Percentiles rank a stretch among this genome's conserved stretches.
These are phyloP conservation scores for Petroica traversi DNA, from an alignment of 2,113 vertebrate genomes.

Conservation along the genomic window DNA sequence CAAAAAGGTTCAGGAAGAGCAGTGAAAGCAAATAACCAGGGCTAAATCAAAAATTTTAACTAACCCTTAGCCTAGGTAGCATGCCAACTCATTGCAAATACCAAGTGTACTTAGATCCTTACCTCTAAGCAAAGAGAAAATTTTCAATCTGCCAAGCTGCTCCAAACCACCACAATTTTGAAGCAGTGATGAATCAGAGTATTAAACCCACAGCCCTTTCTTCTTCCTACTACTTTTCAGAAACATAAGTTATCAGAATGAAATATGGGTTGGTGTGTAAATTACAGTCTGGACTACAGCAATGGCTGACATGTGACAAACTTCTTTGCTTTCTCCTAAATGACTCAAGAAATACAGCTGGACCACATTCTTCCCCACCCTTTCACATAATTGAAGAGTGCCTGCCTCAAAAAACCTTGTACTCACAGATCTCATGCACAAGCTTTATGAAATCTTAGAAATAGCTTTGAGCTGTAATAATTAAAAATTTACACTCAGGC, in stretches of 20 bases:
- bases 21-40: not conserved
- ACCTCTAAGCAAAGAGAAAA: not conserved
- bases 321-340: not conserved
- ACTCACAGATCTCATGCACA: not conserved
- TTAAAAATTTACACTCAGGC: not conserved
- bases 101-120: not conserved
- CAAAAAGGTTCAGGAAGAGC: not conserved
- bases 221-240: not conserved
- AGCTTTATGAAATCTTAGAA: not conserved
- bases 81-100: not conserved
- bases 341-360: not conserved
- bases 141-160: not conserved
- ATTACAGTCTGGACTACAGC: not conserved
- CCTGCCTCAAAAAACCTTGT: rapidly evolving
- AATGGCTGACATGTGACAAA: not conserved
- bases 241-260: not conserved
- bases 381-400: not conserved
- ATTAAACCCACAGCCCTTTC: not conserved
- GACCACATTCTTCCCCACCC: not conserved
- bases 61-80: not conserved
- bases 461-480: rapidly evolving
- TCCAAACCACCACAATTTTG: not conserved
- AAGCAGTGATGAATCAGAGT: not conserved
- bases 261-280: not conserved
- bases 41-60: not conserved